These are phyloP conservation scores for Semotilus atromaculatus DNA, from an alignment of 2,797 vertebrate species.

Conservation along the genomic window DNA sequence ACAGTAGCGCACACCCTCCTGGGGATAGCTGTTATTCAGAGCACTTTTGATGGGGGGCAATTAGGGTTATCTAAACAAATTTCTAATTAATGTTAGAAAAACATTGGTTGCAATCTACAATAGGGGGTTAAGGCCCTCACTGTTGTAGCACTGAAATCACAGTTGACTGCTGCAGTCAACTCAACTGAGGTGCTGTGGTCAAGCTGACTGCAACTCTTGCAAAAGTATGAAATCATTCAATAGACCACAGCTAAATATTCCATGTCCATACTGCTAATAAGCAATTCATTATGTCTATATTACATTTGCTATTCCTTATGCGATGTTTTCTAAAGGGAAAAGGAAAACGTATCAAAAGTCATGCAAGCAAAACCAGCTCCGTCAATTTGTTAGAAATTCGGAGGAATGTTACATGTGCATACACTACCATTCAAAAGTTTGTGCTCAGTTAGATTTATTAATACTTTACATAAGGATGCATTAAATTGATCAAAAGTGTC, in stretches of 20 bases:
- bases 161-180: slow-evolving; percentile 8
- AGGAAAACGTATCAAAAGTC: neutral
- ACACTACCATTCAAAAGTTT: neutral
- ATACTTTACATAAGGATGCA: neutral
- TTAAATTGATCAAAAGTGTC: neutral
- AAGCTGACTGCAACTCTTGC: neutral
- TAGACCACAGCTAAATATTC: neutral
- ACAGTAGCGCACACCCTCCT: slow-evolving; percentile 70
- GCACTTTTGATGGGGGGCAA: slow-evolving; percentile 63
- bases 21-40: slow-evolving; percentile 49
- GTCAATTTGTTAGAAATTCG: neutral
- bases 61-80: slow-evolving; percentile 75
- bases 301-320: neutral
- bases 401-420: neutral
- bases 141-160: slow-evolving; percentile 34
- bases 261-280: neutral
- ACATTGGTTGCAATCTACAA: slow-evolving; percentile 62
- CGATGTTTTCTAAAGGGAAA: neutral
- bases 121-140: slow-evolving; percentile 64
- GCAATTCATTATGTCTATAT: neutral
- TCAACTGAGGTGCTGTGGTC: neutral
- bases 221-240: neutral
- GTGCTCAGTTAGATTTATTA: neutral
- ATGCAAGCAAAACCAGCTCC: neutral
- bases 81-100: slow-evolving; percentile 74